Evolutionary conservation across 2,888 invertebrate genomes (phyloP).

Genomic region (Atrina japonica): DNA sequence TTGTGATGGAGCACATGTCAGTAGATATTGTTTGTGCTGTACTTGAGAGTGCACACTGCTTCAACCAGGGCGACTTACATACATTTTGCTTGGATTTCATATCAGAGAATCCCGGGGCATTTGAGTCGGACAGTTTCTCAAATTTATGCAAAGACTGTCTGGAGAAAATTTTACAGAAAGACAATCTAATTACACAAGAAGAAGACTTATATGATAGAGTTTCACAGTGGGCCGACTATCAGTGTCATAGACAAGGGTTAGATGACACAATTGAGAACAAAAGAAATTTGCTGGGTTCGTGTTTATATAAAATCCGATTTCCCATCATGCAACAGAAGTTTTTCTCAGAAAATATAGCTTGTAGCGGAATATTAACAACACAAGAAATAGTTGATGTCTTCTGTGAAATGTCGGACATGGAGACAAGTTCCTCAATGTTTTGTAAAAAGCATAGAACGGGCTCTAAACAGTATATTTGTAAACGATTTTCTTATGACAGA

Average conservation of each 20-base stretch:
- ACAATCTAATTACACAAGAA: constrained; percentile 85
- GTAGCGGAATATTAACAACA: constrained; percentile 14
- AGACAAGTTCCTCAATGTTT: constrained; percentile 1
- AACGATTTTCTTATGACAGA: constrained; percentile 24
- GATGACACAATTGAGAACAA: constrained; percentile 57
- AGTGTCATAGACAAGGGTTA: constrained; percentile 63
- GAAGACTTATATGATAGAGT: constrained; percentile 60
- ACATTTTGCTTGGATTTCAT: constrained; percentile 53
- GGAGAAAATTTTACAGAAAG: constrained; percentile 85
- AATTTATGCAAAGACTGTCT: constrained; percentile 87
- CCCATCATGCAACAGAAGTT: constrained; percentile 63
- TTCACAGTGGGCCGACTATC: constrained; percentile 63
- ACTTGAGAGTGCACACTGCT: constrained; percentile 58
- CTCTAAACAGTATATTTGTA: constrained; percentile 17
- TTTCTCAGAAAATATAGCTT: constrained; percentile 54
- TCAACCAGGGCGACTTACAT: constrained; percentile 45
- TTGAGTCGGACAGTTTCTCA: constrained; percentile 83
- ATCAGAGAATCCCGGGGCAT: constrained; percentile 69
- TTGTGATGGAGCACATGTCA: constrained; percentile 49
- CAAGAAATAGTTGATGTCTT: constrained; percentile 18
- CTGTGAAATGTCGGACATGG: constrained; percentile 17
- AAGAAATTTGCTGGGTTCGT: constrained; percentile 58
- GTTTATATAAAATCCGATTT: constrained; percentile 67
- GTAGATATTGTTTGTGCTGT: constrained; percentile 55
- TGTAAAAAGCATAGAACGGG: constrained; percentile 5